Evolutionary conservation across 2,113 vertebrate species (phyloP).

Genomic region (Marmota flaviventris): DNA sequence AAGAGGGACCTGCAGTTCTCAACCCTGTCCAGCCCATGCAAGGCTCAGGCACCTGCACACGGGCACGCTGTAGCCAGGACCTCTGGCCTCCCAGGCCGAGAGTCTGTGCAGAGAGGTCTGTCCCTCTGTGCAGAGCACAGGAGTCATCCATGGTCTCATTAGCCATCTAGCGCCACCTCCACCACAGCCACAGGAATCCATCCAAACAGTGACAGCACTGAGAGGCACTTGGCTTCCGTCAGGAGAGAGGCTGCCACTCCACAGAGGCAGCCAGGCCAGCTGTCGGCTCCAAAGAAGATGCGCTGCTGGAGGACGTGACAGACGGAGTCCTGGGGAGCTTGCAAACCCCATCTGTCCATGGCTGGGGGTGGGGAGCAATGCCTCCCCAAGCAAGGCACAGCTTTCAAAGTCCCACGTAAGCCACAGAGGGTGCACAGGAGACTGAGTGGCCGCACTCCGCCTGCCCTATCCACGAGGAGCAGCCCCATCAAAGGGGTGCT

Average conservation of each 20-base stretch:
- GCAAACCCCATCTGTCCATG: rapidly evolving
- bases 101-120: not conserved
- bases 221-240: constrained; percentile 5
- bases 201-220: constrained; percentile 56
- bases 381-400: not conserved
- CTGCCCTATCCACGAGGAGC: rapidly evolving
- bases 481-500: not conserved
- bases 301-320: not conserved
- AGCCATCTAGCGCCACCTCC: constrained; percentile 33
- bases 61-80: not conserved
- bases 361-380: not conserved
- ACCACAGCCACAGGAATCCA: constrained; percentile 55
- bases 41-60: no score
- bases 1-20: not conserved
- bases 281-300: not conserved
- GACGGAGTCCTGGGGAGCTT: not conserved
- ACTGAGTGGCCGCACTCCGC: not conserved
- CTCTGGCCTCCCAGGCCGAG: no score
- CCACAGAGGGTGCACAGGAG: not conserved
- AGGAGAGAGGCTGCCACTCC: constrained; percentile 8
- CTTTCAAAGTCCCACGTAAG: not conserved
- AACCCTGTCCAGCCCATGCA: not conserved
- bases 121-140: not conserved
- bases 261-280: constrained; percentile 5
- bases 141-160: constrained; percentile 59